phyloP scores from a whole-genome alignment of 2,113 vertebrate species.

The Pollachius pollachius region DNA sequence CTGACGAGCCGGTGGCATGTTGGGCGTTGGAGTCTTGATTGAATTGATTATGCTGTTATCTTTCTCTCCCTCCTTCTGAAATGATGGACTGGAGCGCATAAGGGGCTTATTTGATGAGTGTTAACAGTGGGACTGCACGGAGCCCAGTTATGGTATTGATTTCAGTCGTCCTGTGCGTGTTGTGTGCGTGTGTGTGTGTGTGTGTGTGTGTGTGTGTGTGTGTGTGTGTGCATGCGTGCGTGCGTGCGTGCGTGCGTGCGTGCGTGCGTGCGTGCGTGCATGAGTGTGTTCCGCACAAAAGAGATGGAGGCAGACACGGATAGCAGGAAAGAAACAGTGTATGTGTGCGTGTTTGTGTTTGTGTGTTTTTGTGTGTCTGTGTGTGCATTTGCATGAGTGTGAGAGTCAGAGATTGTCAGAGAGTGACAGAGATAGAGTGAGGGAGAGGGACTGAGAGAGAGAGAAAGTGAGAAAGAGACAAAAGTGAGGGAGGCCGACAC shows the following conservation, averaged over 20 bases:
- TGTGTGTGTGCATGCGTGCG: neutral
- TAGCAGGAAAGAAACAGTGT: neutral
- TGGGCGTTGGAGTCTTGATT: neutral
- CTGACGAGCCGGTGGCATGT: no score
- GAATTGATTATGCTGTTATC: slow-evolving; percentile 24
- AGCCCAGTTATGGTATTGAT: slow-evolving; percentile 36
- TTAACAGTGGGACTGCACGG: slow-evolving; percentile 15
- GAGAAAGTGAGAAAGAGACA: neutral
- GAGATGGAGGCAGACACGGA: neutral
- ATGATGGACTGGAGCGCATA: slow-evolving; percentile 37
- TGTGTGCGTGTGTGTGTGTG: neutral
- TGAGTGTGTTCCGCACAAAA: neutral
- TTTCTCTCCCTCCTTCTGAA: slow-evolving; percentile 35
- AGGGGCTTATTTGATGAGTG: slow-evolving; percentile 45
- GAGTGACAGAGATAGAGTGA: no score
- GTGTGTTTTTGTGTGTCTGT: neutral
- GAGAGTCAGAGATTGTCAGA: no score
- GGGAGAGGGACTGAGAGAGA: neutral
- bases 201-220: neutral
- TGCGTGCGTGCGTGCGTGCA: neutral
- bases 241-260: neutral
- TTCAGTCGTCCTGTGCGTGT: slow-evolving; percentile 1
- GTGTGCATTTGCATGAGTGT: neutral
- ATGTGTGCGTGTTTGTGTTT: no score
- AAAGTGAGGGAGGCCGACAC: no score